Evolutionary conservation across 2,888 invertebrate genomes (phyloP), one percentile per base, ranked within the genome.

Genomic region (Ernsta delagoae): DNA sequence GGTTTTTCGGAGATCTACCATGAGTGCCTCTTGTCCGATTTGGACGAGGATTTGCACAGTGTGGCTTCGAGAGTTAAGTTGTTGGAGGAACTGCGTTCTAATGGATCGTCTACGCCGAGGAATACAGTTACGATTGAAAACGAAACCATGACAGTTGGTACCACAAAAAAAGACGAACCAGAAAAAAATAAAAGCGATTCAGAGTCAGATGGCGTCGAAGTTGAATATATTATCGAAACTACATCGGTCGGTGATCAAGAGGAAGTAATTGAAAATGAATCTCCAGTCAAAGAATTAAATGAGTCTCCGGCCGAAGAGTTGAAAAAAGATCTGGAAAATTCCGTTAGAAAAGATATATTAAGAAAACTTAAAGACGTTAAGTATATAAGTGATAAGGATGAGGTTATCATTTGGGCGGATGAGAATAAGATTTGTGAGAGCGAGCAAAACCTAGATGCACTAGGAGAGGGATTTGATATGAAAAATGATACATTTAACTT

Each of bases 1-100:
- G 91, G 89, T 0, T 89, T 85, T 56, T 86, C 84, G 0, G 91
- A 92, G 72, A 89, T 92, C 53, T 92, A 92, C 74, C 89, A 87
- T 57, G 89, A 91, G 73, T 86, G 84, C 59, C 77, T 89, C 4
- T 68, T 89, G 1, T 83, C 85, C 16, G 85, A 84, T 34, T 77
- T 86, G 73, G 84, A 85, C 0, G 89, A 90, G 60, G 89, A 90
- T 72, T 65, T 92, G 12, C 80, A 82, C 7, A 90, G 90, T 66
- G 82, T 91, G 0, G 81, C 86, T 1, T 92, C 92, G 0, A 86
- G 91, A 72, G 89, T 87, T 0, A 90, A 89, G 70, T 74, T 90
- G 2, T 71, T 92, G 43, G 85, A 84, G 6, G 89, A 89, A 41
- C 72, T 91, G 0, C 82, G 79, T 61, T 89, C 90, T 0, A 75